Evolutionary conservation across 2,888 invertebrate genomes (phyloP).

Genomic region (Ormyrus rosae): DNA sequence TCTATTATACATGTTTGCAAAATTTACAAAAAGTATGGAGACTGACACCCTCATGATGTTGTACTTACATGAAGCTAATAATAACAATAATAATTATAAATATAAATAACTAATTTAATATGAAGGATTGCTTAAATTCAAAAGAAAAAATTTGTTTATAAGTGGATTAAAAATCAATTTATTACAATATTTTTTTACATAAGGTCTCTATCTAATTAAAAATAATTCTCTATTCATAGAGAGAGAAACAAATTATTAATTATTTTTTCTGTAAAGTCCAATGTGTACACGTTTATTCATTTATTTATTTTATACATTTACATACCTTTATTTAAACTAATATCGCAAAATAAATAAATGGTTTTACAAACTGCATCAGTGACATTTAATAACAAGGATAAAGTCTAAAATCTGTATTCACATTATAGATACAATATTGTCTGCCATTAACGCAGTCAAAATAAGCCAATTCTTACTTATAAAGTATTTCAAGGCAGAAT

Average conservation of each 20-base stretch:
- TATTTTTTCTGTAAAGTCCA: not conserved
- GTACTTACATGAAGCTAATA: no score
- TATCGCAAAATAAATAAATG: constrained; percentile 54
- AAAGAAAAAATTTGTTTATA: constrained; percentile 1
- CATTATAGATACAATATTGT: constrained; percentile 57
- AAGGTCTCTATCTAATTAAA: constrained; percentile 25
- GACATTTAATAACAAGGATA: constrained; percentile 47
- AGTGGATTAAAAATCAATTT: constrained; percentile 44
- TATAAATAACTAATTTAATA: no score
- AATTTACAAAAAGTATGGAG: no score
- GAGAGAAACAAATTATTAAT: constrained; percentile 35
- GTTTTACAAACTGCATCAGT: constrained; percentile 53
- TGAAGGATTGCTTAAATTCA: not conserved
- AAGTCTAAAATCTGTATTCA: constrained; percentile 54
- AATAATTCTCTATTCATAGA: not conserved
- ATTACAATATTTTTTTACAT: constrained; percentile 52
- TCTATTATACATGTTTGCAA: no score
- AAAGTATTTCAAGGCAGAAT: constrained; percentile 50
- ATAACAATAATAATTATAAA: no score
- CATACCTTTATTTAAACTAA: constrained; percentile 31
- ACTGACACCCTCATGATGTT: no score
- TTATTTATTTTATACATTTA: constrained; percentile 31
- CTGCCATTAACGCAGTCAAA: constrained; percentile 50
- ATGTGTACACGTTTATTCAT: constrained; percentile 10
- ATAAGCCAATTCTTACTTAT: constrained; percentile 47